These are phyloP conservation scores for Gymnoscopelus microlampas DNA, from an alignment of 2,797 vertebrate genomes.

Conservation along the genomic window DNA sequence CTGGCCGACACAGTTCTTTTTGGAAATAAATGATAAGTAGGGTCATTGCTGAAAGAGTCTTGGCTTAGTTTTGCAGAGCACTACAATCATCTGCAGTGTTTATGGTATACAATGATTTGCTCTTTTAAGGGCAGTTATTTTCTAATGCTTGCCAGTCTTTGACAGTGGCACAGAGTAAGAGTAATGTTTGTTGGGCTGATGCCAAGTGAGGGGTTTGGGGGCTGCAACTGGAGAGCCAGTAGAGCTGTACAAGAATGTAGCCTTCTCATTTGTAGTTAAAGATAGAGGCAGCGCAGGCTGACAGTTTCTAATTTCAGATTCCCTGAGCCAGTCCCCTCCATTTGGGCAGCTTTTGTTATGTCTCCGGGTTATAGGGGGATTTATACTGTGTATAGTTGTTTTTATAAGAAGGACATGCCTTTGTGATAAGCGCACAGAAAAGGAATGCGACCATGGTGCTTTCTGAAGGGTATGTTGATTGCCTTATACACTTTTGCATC, in stretches of 20 bases:
- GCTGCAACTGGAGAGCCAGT: conserved; percentile 89
- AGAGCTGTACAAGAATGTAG: conserved; percentile 94
- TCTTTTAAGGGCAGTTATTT: conserved; percentile 67
- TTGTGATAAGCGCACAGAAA: conserved; percentile 38
- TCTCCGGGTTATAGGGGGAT: conserved; percentile 31
- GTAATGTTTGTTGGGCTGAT: conserved; percentile 64
- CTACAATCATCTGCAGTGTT: conserved; percentile 18
- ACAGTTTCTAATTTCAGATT: conserved; percentile 86
- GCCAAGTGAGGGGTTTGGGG: conserved; percentile 70
- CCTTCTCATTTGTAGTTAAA: conserved; percentile 96
- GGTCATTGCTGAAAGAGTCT: conserved; percentile 43
- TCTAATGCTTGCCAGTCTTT: conserved; percentile 48
- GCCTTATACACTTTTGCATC: conserved; percentile 5
- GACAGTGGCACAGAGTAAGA: conserved; percentile 63
- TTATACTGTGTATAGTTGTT: conserved; percentile 35
- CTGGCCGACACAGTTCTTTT: conserved; percentile 23
- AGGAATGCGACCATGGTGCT: conserved; percentile 80
- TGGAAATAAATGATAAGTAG: conserved; percentile 36
- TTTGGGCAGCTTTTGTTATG: conserved; percentile 57
- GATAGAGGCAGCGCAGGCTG: conserved; percentile 88
- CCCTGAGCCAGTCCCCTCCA: conserved; percentile 58
- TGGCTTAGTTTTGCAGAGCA: conserved; percentile 44
- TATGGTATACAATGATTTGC: conserved; percentile 44
- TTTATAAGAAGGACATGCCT: conserved; percentile 28
- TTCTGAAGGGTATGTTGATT: conserved; percentile 85